phyloP scores from a whole-genome alignment of 2,797 vertebrate genomes.

The Lates japonicus region DNA sequence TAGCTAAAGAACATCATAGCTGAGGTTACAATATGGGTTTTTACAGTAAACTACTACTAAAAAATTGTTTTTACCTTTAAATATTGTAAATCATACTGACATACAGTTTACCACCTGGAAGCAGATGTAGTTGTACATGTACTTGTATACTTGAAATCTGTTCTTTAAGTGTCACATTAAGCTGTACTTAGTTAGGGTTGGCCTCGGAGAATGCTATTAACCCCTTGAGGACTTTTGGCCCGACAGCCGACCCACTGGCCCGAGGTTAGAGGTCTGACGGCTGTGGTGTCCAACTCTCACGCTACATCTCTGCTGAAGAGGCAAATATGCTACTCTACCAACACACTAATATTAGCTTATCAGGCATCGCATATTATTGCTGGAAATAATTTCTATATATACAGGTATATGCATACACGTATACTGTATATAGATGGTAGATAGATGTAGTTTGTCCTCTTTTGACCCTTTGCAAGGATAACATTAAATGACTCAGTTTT shows the following conservation, averaged over 20 bases:
- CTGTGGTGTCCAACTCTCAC: constrained; percentile 33
- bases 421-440: neutral
- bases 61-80: neutral
- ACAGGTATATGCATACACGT: neutral
- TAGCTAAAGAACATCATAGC: neutral
- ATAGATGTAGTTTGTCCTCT: neutral
- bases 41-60: neutral
- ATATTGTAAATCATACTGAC: neutral
- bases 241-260: constrained; percentile 25
- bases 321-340: neutral
- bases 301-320: constrained; percentile 9
- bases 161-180: constrained; percentile 30
- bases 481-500: neutral
- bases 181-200: constrained; percentile 31
- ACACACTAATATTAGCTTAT: neutral
- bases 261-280: constrained; percentile 46
- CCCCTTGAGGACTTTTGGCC: constrained; percentile 43
- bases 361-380: neutral
- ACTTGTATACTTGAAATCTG: constrained; percentile 27
- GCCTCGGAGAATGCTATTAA: constrained; percentile 48
- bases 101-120: constrained; percentile 1
- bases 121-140: constrained; percentile 9
- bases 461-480: neutral
- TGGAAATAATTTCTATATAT: neutral
- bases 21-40: neutral